Conservation (phyloP, 2,888 invertebrate genomes). For the Drosophila leonis region DNA sequence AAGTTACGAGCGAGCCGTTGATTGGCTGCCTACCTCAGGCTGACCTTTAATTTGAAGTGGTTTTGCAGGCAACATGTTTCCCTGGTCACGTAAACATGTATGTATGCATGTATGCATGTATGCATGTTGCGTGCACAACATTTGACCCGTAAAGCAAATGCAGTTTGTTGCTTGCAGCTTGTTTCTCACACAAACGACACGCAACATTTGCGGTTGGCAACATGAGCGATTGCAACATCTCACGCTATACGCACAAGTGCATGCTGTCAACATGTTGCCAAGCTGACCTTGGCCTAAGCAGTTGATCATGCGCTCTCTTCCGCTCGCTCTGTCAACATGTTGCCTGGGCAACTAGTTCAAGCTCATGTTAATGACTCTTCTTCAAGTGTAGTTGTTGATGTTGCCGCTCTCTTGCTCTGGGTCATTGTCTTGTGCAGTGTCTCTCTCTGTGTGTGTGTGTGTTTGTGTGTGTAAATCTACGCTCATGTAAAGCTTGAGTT, state of each 20-base stretch:
- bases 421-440: constrained; percentile 62
- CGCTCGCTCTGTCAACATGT: constrained; percentile 40
- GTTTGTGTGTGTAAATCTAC: constrained; percentile 15
- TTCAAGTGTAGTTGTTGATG: constrained; percentile 14
- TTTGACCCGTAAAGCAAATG: constrained; percentile 52
- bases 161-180: constrained; percentile 14
- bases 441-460: constrained; percentile 17
- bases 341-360: constrained; percentile 54
- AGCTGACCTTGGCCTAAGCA: constrained; percentile 68
- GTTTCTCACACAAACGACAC: constrained; percentile 32
- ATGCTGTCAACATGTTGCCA: constrained; percentile 70
- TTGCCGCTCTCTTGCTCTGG: constrained; percentile 45
- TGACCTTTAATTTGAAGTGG: constrained; percentile 55
- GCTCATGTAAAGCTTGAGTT: constrained; percentile 14
- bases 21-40: constrained; percentile 46
- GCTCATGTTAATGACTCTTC: constrained; percentile 64
- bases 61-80: constrained; percentile 43
- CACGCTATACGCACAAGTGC: constrained; percentile 42
- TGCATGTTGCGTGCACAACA: constrained; percentile 59
- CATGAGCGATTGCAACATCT: constrained; percentile 54
- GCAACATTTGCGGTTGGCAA: constrained; percentile 43
- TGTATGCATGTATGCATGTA: constrained; percentile 43
- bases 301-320: constrained; percentile 33
- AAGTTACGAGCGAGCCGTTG: constrained; percentile 36
- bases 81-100: constrained; percentile 11